These are phyloP conservation scores for Gambusia holbrooki DNA, from an alignment of 2,113 vertebrate species.

Conservation along the genomic window DNA sequence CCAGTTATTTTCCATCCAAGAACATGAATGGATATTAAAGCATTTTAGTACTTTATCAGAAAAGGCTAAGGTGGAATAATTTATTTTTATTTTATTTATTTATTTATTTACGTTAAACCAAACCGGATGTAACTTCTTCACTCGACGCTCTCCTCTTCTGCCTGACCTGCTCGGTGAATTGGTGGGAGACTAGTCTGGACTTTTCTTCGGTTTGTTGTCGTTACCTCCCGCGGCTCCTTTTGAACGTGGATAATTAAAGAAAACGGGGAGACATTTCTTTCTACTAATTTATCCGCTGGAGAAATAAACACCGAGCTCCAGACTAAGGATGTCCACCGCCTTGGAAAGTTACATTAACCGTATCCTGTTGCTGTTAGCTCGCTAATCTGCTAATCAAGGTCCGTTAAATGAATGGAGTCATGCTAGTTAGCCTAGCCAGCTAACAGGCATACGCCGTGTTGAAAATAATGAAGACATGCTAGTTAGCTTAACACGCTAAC, in stretches of 20 bases:
- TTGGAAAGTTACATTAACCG: constrained; percentile 85
- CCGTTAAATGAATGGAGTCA: constrained; percentile 26
- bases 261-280: neutral
- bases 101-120: no score
- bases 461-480: constrained; percentile 29
- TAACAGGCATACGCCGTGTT: neutral
- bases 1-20: no score
- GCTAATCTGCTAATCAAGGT: constrained; percentile 38
- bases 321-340: constrained; percentile 79
- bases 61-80: no score
- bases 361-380: constrained; percentile 69
- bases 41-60: no score
- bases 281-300: neutral
- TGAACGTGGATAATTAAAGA: neutral
- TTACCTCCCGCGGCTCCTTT: neutral
- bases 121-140: neutral
- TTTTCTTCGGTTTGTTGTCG: constrained; percentile 13
- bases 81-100: no score
- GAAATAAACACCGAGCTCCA: neutral
- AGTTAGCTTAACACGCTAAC: constrained; percentile 25
- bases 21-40: no score
- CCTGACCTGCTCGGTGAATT: neutral
- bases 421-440: constrained; percentile 37
- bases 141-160: constrained; percentile 7
- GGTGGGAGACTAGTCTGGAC: constrained; percentile 6